Evolutionary conservation across 1,140 invertebrate genomes (phyloP).

Genomic region (Ceratitis capitata): DNA sequence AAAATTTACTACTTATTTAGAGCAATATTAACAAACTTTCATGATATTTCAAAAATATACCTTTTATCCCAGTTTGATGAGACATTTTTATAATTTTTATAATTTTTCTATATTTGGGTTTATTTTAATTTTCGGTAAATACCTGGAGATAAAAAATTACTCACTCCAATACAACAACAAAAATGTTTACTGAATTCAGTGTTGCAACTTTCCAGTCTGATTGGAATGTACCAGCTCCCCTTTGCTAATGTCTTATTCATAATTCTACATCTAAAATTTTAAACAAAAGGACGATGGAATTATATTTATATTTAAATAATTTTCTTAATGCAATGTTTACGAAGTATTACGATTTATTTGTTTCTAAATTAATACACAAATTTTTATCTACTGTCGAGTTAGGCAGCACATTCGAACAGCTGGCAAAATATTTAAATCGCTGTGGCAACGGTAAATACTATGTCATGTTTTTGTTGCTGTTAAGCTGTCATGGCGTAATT

Average conservation of each 20-base stretch:
- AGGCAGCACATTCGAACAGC: not conserved
- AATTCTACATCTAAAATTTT: too few relatives aligned
- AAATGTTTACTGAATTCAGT: constrained; percentile 7
- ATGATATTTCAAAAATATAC: too few relatives aligned
- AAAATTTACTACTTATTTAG: constrained; percentile 55
- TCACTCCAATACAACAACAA: constrained; percentile 21
- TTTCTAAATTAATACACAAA: too few relatives aligned
- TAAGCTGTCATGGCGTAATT: constrained; percentile 41
- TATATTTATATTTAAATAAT: too few relatives aligned
- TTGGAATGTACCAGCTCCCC: too few relatives aligned
- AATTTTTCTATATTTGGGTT: constrained; percentile 43
- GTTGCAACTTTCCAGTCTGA: not conserved
- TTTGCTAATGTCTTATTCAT: too few relatives aligned
- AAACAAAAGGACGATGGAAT: too few relatives aligned
- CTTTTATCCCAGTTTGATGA: constrained; percentile 82
- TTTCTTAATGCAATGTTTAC: too few relatives aligned
- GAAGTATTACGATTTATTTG: too few relatives aligned
- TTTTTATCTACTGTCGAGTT: not conserved
- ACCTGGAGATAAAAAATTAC: constrained; percentile 18
- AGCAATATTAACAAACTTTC: too few relatives aligned
- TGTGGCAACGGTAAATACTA: not conserved
- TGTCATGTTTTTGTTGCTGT: not conserved
- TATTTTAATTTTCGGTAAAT: constrained; percentile 1
- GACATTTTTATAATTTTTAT: too few relatives aligned
- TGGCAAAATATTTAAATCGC: not conserved